Conservation (phyloP, 2,888 invertebrate genomes). For the Apamea sordens region DNA sequence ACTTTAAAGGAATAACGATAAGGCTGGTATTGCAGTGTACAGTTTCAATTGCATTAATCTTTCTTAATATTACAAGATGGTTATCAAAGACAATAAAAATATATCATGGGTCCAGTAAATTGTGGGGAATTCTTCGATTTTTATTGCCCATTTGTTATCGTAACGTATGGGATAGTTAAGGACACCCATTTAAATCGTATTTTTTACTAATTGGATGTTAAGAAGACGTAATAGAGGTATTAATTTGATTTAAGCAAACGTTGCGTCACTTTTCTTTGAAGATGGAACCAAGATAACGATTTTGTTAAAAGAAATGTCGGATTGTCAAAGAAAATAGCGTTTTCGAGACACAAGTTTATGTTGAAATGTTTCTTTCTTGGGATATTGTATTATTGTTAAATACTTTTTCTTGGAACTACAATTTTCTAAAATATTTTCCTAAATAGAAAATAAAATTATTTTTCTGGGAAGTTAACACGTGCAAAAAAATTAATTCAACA, state of each 20-base stretch:
- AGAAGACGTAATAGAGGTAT: constrained; percentile 21
- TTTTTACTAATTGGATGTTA: constrained; percentile 23
- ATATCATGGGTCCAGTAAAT: constrained; percentile 37
- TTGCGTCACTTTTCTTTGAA: constrained; percentile 18
- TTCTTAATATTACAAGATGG: constrained; percentile 46
- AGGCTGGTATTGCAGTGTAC: not conserved
- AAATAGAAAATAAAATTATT: not conserved
- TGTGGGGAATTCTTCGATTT: constrained; percentile 31
- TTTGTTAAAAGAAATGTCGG: constrained; percentile 1
- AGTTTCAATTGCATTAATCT: constrained; percentile 24
- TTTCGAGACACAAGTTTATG: not conserved
- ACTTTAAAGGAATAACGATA: not conserved
- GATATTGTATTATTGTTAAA: not conserved
- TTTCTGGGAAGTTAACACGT: not conserved
- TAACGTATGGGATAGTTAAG: constrained; percentile 26
- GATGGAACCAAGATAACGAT: not conserved
- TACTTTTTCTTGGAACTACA: not conserved
- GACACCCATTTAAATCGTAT: constrained; percentile 25
- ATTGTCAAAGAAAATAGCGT: not conserved
- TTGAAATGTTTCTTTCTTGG: not conserved
- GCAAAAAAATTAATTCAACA: too few relatives aligned
- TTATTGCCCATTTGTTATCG: constrained; percentile 44
- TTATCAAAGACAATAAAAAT: constrained; percentile 46
- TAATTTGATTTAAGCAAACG: constrained; percentile 31
- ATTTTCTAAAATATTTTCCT: not conserved